Evolutionary conservation across 2,888 invertebrate genomes (phyloP).

Genomic region (Drosophila mercatorum): DNA sequence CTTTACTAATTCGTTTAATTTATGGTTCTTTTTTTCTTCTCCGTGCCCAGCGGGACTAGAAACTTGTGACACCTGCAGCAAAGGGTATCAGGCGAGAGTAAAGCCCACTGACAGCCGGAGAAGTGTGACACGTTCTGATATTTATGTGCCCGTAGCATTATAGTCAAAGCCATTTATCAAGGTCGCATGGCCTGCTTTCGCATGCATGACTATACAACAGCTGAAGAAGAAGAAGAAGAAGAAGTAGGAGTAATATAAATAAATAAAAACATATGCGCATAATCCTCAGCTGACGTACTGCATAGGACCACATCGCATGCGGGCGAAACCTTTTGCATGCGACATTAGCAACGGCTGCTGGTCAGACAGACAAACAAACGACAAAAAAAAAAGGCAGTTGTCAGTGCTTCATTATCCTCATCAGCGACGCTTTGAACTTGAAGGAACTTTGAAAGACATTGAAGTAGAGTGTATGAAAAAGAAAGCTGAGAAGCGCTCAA

Average conservation of each 20-base stretch:
- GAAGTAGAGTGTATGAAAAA: constrained; percentile 9
- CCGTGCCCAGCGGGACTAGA: not conserved
- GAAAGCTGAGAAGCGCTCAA: not conserved
- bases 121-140: constrained; percentile 46
- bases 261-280: constrained; percentile 44
- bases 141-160: constrained; percentile 49
- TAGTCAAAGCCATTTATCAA: constrained; percentile 45
- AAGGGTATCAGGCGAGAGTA: constrained; percentile 18
- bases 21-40: constrained; percentile 1
- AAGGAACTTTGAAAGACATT: constrained; percentile 33
- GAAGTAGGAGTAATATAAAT: not conserved
- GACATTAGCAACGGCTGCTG: constrained; percentile 18
- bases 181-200: constrained; percentile 27
- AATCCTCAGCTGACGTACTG: constrained; percentile 46
- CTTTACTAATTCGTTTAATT: constrained; percentile 12
- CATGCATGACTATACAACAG: constrained; percentile 26
- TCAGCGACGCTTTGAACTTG: constrained; percentile 59
- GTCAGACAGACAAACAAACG: constrained; percentile 41
- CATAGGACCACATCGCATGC: constrained; percentile 27
- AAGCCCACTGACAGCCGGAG: constrained; percentile 20
- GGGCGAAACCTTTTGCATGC: constrained; percentile 28
- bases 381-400: constrained; percentile 21
- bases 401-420: constrained; percentile 55
- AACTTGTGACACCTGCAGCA: constrained; percentile 1
- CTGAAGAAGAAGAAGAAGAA: constrained; percentile 5